Conservation (phyloP, 2,888 invertebrate genomes). For the Patella depressa region DNA sequence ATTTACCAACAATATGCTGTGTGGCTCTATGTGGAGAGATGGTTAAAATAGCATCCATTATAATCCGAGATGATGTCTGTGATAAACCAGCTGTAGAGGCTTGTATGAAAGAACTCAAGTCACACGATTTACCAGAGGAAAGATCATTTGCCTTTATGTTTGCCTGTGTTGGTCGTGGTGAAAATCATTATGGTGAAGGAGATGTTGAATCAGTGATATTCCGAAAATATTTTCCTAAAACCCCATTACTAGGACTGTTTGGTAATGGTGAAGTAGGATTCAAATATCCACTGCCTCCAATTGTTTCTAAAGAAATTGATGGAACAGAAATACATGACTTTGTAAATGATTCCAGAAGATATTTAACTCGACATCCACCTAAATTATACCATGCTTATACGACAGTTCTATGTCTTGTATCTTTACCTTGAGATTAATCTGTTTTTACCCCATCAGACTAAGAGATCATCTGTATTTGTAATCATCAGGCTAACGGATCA, state of each 20-base stretch:
- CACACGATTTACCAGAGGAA: constrained; percentile 45
- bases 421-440: constrained; percentile 30
- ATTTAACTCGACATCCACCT: constrained; percentile 31
- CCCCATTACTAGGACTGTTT: constrained; percentile 73
- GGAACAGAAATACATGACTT: background rate
- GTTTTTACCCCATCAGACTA: background rate
- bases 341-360: constrained; percentile 26
- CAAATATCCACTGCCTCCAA: constrained; percentile 43
- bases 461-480: too few species aligned
- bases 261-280: constrained; percentile 73
- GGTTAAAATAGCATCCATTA: constrained; percentile 51
- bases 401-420: constrained; percentile 55
- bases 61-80: constrained; percentile 44
- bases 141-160: constrained; percentile 71
- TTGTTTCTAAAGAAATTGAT: constrained; percentile 1
- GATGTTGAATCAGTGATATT: constrained; percentile 71
- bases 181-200: constrained; percentile 51
- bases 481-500: too few species aligned
- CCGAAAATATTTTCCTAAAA: constrained; percentile 70
- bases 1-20: constrained; percentile 38
- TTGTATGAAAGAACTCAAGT: constrained; percentile 47
- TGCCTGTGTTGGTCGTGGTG: constrained; percentile 72
- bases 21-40: constrained; percentile 52
- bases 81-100: constrained; percentile 44
- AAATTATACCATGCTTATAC: constrained; percentile 61